Conservation (phyloP, 2,113 vertebrate species). For the Anarhynchus alexandrinus region DNA sequence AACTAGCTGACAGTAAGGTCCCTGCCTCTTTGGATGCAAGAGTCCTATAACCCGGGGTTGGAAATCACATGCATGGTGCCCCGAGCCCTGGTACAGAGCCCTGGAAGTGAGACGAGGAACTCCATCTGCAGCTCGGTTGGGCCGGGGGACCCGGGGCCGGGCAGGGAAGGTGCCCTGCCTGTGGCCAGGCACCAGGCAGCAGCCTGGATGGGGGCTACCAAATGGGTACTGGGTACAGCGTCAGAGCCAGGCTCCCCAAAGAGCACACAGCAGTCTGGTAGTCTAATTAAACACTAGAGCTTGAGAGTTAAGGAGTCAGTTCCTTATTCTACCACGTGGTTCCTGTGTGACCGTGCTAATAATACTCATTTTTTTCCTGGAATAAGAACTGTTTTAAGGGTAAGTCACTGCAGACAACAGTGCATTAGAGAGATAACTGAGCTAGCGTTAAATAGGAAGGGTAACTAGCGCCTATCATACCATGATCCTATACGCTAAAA, state of each 20-base stretch:
- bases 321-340: neutral
- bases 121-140: rapidly evolving
- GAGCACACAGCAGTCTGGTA: rapidly evolving
- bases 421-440: neutral
- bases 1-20: neutral
- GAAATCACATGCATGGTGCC: neutral
- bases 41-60: neutral
- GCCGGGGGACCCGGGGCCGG: rapidly evolving
- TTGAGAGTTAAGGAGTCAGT: neutral
- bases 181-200: neutral
- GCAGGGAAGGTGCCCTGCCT: neutral
- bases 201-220: neutral
- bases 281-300: neutral
- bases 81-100: neutral
- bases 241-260: neutral
- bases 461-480: neutral
- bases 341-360: neutral
- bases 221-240: rapidly evolving
- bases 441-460: neutral
- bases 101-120: neutral
- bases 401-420: neutral
- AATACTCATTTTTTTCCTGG: neutral
- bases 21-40: neutral
- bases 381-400: neutral
- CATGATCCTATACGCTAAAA: neutral